These are phyloP conservation scores for Zelleria hepariella DNA, from an alignment of 2,888 invertebrate species.

Conservation along the genomic window DNA sequence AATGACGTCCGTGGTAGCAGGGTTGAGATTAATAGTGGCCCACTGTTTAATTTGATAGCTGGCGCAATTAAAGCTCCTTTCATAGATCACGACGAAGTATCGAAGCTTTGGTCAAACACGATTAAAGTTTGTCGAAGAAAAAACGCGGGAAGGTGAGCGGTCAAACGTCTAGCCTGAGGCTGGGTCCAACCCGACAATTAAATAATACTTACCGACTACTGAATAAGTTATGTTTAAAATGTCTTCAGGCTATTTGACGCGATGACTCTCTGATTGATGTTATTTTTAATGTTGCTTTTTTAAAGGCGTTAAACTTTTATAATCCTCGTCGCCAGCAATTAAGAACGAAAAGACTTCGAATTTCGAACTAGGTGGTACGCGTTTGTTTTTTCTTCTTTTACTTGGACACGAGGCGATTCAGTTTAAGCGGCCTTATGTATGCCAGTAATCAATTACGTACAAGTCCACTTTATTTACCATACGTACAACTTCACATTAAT, in stretches of 20 bases:
- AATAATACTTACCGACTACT: constrained; percentile 66
- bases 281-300: constrained; percentile 22
- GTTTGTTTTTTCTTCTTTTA: neutral
- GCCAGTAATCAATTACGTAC: constrained; percentile 41
- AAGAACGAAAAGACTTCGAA: constrained; percentile 1
- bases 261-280: constrained; percentile 54
- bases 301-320: constrained; percentile 33
- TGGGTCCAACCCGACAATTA: constrained; percentile 58
- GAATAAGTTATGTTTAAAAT: constrained; percentile 59
- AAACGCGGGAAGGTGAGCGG: constrained; percentile 21
- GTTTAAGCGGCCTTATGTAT: constrained; percentile 19
- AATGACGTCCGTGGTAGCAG: constrained; percentile 49
- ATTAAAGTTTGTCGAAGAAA: constrained; percentile 18
- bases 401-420: neutral
- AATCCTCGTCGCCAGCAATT: constrained; percentile 17
- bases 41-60: constrained; percentile 26
- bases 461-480: constrained; percentile 49
- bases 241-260: constrained; percentile 61
- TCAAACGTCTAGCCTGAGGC: constrained; percentile 37
- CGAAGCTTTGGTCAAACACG: constrained; percentile 25
- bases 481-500: constrained; percentile 42
- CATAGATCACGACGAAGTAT: neutral
- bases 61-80: neutral
- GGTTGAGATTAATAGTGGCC: constrained; percentile 44
- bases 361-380: neutral